These are phyloP conservation scores for Lates japonicus DNA, from an alignment of 2,797 vertebrate species.

Conservation along the genomic window DNA sequence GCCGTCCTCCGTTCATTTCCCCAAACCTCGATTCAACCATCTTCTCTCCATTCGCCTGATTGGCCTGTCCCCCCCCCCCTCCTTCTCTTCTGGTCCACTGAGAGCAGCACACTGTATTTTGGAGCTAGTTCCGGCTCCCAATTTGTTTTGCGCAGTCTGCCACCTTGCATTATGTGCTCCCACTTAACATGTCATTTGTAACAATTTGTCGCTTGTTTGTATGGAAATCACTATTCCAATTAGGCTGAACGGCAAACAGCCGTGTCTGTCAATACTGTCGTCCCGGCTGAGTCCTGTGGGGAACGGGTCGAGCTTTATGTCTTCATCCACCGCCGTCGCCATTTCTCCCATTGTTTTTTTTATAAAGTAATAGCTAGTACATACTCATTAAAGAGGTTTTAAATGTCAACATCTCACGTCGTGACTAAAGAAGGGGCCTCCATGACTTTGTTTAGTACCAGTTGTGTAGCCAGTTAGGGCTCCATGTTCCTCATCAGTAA, in stretches of 20 bases:
- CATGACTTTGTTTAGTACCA: neutral
- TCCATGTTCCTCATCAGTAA: neutral
- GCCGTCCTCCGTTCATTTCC: neutral
- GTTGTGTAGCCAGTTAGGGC: neutral
- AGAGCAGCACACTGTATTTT: slow-evolving; percentile 47
- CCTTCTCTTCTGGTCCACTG: slow-evolving; percentile 10
- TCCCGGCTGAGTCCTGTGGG: slow-evolving; percentile 26
- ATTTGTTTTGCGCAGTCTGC: slow-evolving; percentile 40
- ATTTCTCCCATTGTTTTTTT: slow-evolving; percentile 24
- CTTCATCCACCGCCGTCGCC: slow-evolving; percentile 38
- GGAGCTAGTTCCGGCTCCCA: slow-evolving; percentile 24
- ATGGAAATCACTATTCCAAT: slow-evolving; percentile 78
- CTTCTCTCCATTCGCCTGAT: slow-evolving; percentile 33
- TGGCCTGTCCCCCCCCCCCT: slow-evolving; percentile 30
- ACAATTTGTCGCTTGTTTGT: slow-evolving; percentile 78
- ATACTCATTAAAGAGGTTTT: neutral
- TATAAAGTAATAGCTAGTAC: neutral
- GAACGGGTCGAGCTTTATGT: slow-evolving; percentile 22
- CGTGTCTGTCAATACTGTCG: slow-evolving; percentile 58
- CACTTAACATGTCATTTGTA: slow-evolving; percentile 73
- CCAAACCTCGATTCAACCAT: neutral
- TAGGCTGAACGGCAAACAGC: slow-evolving; percentile 60
- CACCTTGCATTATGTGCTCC: slow-evolving; percentile 60
- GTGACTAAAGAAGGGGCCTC: neutral
- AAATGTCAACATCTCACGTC: neutral